Evolutionary conservation across 2,888 invertebrate genomes (phyloP), one percentile per base, ranked within the genome.

Genomic region (Lymantria dispar): DNA sequence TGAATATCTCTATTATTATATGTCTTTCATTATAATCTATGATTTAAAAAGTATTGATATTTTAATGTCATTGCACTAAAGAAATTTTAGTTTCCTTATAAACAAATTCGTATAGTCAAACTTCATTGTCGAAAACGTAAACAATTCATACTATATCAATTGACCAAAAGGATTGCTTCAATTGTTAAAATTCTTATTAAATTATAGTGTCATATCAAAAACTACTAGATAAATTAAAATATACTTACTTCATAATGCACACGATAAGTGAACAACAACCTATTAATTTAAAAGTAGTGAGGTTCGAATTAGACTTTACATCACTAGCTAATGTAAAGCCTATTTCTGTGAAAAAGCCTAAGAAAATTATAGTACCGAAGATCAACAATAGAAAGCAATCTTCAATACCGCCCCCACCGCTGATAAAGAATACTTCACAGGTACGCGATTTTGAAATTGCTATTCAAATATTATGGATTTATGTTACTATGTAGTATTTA

Each of bases 201-300:
- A 37, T 37, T 37, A 37, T 8, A 38, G 13, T 38, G 13, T 38
- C 1, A 11, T 12, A n/a, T n/a, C 22, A 33, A 8, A 10, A 10
- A 8, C 33, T 33, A 33, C 33, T 5, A 33, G 33, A 33, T 33
- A 9, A 36, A 36, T 36, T 3, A 36, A 22, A 5, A 22, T 3
- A 22, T 11, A 15, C 10, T 29, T 9, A 22, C 10, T 12, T 12
- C 3, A 64, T 43, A 62, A 89, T 90, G 89, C 78, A 87, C 74
- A 88, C 89, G 37, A 84, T 88, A 58, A 79, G 75, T 64, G 76
- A 80, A 43, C 72, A 78, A 30, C 78, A 85, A 57, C 83, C 87
- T 1, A 86, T 90, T 54, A 91, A 91, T 73, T 76, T 91, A 47
- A 89, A 81, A 78, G 87, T 91, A 3, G 84, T 91, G 40, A 79